Evolutionary conservation across 2,113 vertebrate genomes (phyloP).

Genomic region (Sturnus vulgaris): DNA sequence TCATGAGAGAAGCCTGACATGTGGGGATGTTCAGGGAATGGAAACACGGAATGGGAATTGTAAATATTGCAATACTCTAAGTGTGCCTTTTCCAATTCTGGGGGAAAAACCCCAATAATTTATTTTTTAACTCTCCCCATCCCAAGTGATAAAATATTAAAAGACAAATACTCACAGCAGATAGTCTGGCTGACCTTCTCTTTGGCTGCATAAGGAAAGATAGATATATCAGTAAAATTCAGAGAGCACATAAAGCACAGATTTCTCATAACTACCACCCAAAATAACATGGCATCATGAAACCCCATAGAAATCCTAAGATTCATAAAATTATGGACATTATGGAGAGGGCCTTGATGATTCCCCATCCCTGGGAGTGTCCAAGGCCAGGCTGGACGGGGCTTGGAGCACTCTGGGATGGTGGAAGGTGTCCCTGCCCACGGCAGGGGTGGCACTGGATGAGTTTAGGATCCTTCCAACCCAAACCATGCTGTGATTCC

Average conservation of each 20-base stretch:
- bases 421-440: not conserved
- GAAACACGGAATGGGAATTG: not conserved
- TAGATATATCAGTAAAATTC: not conserved
- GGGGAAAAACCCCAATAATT: rapidly evolving
- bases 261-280: not conserved
- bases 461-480: not conserved
- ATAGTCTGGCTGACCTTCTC: conserved; percentile 93
- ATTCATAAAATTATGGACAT: not conserved
- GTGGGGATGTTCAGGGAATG: rapidly evolving
- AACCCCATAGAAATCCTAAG: rapidly evolving
- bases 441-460: not conserved
- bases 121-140: not conserved
- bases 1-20: rapidly evolving
- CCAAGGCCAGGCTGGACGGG: rapidly evolving
- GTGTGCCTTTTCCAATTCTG: rapidly evolving
- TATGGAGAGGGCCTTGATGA: not conserved
- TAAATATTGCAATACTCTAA: not conserved
- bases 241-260: not conserved
- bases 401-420: not conserved
- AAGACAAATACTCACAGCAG: conserved; percentile 79
- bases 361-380: not conserved
- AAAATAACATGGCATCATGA: not conserved
- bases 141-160: rapidly evolving
- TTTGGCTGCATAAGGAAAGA: conserved; percentile 81
- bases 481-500: not conserved